Percentiles rank a stretch among this genome's conserved stretches.
These are phyloP conservation scores for Uria lomvia DNA, from an alignment of 2,113 vertebrate genomes.

Conservation along the genomic window DNA sequence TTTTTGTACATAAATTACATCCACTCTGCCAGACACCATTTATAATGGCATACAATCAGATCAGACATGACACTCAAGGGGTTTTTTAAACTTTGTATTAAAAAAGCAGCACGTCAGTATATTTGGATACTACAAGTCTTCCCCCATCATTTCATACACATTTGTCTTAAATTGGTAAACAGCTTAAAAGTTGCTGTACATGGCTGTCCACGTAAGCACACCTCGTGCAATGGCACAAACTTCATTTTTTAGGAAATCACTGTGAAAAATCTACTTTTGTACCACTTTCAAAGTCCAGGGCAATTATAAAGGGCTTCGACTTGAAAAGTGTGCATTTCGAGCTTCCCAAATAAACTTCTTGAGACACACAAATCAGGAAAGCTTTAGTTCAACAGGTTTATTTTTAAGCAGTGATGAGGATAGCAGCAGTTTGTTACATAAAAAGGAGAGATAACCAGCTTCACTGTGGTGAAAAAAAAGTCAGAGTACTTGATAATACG, in stretches of 20 bases:
- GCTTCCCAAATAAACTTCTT: background rate
- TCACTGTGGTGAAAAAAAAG: background rate
- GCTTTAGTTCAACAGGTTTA: background rate
- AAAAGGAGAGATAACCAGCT: background rate
- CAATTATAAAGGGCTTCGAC: background rate
- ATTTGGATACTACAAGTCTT: background rate
- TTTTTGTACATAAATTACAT: conserved; percentile 41
- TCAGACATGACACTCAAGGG: conserved; percentile 40
- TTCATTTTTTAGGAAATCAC: background rate
- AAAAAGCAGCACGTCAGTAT: conserved; percentile 32
- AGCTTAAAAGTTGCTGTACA: background rate
- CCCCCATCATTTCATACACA: background rate
- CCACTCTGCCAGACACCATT: conserved; percentile 57
- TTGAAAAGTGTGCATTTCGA: background rate
- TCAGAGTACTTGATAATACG: background rate
- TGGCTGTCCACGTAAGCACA: rapidly evolving
- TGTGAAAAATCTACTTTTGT: background rate
- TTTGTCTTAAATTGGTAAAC: background rate
- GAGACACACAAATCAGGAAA: background rate
- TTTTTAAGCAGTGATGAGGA: background rate
- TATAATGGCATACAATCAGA: conserved; percentile 56
- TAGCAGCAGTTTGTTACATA: background rate
- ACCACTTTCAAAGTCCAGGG: background rate
- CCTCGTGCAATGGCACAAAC: background rate
- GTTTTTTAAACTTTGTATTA: conserved; percentile 15